These are phyloP conservation scores for Dryobates pubescens DNA, from an alignment of 2,797 vertebrate genomes.

Conservation along the genomic window DNA sequence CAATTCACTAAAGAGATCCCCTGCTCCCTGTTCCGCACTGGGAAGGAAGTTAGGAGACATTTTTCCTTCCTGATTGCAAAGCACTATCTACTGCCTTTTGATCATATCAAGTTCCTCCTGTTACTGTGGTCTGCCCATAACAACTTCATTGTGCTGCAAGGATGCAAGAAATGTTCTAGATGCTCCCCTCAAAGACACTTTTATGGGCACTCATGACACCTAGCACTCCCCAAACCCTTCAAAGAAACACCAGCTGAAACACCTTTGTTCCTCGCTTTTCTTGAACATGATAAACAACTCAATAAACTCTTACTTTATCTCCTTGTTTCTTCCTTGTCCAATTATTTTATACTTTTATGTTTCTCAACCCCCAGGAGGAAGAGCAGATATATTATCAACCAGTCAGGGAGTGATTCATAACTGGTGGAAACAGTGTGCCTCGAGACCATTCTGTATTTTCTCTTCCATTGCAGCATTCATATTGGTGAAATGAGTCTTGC, in stretches of 20 bases:
- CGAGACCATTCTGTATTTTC: background rate
- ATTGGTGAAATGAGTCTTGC: background rate
- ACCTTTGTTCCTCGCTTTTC: background rate
- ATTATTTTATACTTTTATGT: background rate
- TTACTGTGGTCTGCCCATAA: fast-evolving
- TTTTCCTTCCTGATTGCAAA: background rate
- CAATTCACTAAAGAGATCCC: background rate
- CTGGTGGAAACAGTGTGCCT: background rate
- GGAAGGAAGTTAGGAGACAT: background rate
- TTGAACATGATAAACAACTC: background rate
- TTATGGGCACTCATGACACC: background rate
- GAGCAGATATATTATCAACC: background rate
- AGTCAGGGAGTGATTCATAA: background rate
- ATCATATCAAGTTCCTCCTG: background rate
- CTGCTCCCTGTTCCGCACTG: background rate
- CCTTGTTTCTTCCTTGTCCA: background rate
- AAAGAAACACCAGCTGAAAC: background rate
- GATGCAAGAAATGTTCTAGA: background rate
- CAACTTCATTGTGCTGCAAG: background rate
- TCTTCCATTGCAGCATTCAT: background rate
- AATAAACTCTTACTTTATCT: background rate
- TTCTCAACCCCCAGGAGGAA: background rate
- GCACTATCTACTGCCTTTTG: background rate
- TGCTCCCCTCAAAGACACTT: background rate
- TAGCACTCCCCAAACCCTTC: background rate